These are phyloP conservation scores for Synaphobranchus kaupii DNA, from an alignment of 2,797 vertebrate genomes.

Conservation along the genomic window DNA sequence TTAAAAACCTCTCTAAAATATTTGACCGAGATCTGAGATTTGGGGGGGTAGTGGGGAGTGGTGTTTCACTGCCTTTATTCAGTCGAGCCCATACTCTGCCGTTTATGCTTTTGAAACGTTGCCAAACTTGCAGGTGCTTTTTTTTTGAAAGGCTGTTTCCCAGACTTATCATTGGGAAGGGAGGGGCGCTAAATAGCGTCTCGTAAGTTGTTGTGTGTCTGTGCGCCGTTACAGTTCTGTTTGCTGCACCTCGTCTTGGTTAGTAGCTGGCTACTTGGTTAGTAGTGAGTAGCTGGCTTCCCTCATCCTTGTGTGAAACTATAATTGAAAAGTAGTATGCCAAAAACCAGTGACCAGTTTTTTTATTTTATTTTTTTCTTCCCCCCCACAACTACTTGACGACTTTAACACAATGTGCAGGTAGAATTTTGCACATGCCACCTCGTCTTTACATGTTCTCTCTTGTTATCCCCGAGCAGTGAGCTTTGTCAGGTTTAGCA, in stretches of 20 bases:
- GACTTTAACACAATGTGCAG: not conserved
- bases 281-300: not conserved
- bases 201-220: not conserved
- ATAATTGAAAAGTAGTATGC: not conserved
- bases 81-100: not conserved
- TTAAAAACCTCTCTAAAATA: not conserved
- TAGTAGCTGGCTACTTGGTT: not conserved
- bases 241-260: not conserved
- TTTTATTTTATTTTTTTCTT: not conserved
- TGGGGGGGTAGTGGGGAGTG: not conserved
- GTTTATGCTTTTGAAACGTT: not conserved
- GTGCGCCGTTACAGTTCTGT: not conserved
- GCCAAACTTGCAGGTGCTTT: not conserved
- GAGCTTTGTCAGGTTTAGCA: not conserved
- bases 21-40: not conserved
- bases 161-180: not conserved
- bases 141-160: not conserved
- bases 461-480: not conserved
- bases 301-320: not conserved
- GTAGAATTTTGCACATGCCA: not conserved
- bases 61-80: not conserved
- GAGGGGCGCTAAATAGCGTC: not conserved
- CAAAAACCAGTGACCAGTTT: not conserved
- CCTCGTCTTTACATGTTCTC: not conserved
- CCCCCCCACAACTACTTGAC: not conserved